These are phyloP conservation scores for Intoshia linei DNA, from an alignment of 1,140 invertebrate species.

Conservation along the genomic window DNA sequence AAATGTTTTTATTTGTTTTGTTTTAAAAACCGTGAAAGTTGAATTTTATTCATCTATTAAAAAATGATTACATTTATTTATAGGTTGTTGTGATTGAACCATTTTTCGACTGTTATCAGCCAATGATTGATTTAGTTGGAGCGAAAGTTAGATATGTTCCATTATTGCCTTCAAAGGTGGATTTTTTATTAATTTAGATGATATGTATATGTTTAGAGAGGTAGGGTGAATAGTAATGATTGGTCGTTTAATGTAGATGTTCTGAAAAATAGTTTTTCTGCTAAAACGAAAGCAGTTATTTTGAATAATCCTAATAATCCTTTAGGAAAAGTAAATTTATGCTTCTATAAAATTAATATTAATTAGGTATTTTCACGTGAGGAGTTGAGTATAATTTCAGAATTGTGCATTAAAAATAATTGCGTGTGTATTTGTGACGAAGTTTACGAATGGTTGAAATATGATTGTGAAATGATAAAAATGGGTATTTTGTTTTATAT, in stretches of 20 bases:
- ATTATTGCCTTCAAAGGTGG: conserved; percentile 24
- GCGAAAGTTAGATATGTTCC: conserved; percentile 55
- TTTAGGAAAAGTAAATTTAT: conserved; percentile 40
- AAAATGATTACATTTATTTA: background rate
- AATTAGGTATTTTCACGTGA: conserved; percentile 23
- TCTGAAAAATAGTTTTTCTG: conserved; percentile 43
- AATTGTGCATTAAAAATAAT: conserved; percentile 60
- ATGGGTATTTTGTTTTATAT: background rate
- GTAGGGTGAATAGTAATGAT: conserved; percentile 34
- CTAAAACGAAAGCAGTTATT: conserved; percentile 68
- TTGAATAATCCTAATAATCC: conserved; percentile 86
- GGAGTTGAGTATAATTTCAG: conserved; percentile 38
- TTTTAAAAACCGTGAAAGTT: background rate
- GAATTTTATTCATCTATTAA: background rate
- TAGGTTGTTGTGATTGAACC: conserved; percentile 72
- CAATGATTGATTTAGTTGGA: conserved; percentile 55
- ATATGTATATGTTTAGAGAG: conserved; percentile 2
- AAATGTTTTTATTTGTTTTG: background rate
- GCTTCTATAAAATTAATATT: background rate
- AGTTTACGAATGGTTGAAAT: conserved; percentile 89
- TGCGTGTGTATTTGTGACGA: conserved; percentile 66
- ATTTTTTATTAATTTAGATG: background rate
- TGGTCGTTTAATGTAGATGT: conserved; percentile 56
- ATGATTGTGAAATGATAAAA: conserved; percentile 23
- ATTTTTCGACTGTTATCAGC: conserved; percentile 83